Evolutionary conservation across 2,888 invertebrate species (phyloP).

Genomic region (Platerodrilus igneus): DNA sequence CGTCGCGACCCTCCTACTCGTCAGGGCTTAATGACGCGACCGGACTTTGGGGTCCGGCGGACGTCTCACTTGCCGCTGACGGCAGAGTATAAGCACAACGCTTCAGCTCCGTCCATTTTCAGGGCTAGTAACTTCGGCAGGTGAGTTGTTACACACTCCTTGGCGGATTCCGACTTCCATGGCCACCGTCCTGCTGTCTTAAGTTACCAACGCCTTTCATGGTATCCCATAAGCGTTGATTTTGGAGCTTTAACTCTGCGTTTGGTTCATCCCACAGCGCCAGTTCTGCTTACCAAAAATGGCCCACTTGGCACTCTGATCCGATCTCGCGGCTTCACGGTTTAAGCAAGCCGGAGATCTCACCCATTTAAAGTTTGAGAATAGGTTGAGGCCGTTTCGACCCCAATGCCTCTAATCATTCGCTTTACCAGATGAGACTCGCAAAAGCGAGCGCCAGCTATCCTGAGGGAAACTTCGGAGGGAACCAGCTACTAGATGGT

Average conservation of each 20-base stretch:
- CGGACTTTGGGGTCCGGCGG: too few relatives aligned
- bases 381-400: constrained; percentile 68
- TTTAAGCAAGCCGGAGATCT: constrained; percentile 53
- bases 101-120: constrained; percentile 62
- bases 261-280: constrained; percentile 75
- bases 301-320: constrained; percentile 64
- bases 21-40: constrained; percentile 52
- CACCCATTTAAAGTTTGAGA: constrained; percentile 76
- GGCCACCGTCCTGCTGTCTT: constrained; percentile 66
- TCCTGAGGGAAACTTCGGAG: constrained; percentile 73
- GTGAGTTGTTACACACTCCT: constrained; percentile 54
- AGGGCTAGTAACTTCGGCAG: constrained; percentile 59
- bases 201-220: constrained; percentile 56
- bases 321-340: constrained; percentile 37
- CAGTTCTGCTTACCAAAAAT: constrained; percentile 76
- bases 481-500: constrained; percentile 76
- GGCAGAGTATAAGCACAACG: constrained; percentile 52
- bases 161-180: constrained; percentile 70
- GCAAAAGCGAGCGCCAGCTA: constrained; percentile 55
- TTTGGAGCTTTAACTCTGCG: constrained; percentile 51
- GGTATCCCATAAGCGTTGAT: constrained; percentile 47
- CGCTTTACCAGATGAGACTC: constrained; percentile 67
- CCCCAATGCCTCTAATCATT: constrained; percentile 70
- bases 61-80: constrained; percentile 39
- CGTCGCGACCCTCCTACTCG: constrained; percentile 57